These are phyloP conservation scores for Ara ararauna DNA, from an alignment of 2,797 vertebrate species.

Conservation along the genomic window DNA sequence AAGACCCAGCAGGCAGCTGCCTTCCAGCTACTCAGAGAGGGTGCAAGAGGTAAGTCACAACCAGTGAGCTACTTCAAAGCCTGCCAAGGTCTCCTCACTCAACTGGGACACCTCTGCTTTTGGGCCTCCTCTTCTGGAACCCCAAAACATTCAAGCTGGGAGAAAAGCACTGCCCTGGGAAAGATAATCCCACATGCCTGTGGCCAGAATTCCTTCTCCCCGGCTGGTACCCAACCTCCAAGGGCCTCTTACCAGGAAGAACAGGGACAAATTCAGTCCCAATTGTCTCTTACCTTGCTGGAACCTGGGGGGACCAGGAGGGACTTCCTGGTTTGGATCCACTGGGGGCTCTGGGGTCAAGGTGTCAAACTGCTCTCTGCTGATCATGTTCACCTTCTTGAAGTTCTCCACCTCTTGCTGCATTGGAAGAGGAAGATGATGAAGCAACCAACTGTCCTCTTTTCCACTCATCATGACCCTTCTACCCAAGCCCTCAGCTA, in stretches of 20 bases:
- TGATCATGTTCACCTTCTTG: slow-evolving; percentile 99
- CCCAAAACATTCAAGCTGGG: neutral
- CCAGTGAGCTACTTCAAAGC: neutral
- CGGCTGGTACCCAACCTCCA: neutral
- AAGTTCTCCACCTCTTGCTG: slow-evolving; percentile 99
- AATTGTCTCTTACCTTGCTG: slow-evolving; percentile 86
- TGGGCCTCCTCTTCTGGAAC: neutral
- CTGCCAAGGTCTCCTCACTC: neutral
- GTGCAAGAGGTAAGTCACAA: neutral
- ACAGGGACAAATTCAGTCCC: neutral
- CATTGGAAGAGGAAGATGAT: slow-evolving; percentile 17
- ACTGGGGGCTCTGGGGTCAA: slow-evolving; percentile 96
- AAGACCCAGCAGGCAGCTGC: neutral
- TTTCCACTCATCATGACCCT: neutral
- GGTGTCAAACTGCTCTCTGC: slow-evolving; percentile 95
- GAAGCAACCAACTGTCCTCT: neutral
- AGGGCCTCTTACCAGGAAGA: neutral
- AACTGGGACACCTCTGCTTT: neutral
- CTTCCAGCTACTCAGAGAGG: neutral
- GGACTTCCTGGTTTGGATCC: slow-evolving; percentile 97
- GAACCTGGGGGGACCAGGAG: slow-evolving; percentile 92
- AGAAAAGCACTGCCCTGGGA: neutral
- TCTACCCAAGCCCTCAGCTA: neutral
- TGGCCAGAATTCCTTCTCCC: neutral
- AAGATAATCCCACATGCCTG: neutral